Conservation (phyloP, 2,113 vertebrate species). For the Emydura subglobosa region DNA sequence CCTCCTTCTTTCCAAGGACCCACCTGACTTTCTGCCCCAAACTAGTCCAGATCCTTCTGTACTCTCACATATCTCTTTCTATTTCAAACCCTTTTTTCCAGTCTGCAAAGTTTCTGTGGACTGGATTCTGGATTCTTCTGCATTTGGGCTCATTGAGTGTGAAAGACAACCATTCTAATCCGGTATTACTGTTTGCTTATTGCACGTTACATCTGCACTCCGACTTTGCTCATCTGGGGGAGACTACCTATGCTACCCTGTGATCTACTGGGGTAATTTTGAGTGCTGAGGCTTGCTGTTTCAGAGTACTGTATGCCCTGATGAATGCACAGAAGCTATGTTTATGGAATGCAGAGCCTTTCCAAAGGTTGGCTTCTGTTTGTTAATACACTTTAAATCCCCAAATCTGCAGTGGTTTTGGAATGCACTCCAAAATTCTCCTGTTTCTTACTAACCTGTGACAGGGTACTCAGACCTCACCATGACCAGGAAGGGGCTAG, state of each 20-base stretch:
- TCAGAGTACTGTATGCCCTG: neutral
- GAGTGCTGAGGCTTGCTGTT: neutral
- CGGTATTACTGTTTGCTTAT: fast-evolving
- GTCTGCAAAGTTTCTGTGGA: neutral
- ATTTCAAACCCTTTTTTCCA: fast-evolving
- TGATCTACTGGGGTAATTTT: neutral
- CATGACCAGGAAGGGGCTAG: too few species aligned
- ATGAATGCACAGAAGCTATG: neutral
- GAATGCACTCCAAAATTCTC: neutral
- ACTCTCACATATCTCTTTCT: neutral
- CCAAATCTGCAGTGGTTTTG: neutral
- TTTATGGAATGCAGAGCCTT: neutral
- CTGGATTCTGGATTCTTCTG: neutral
- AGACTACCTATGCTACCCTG: fast-evolving
- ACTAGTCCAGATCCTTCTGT: neutral
- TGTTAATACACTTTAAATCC: conserved; percentile 40
- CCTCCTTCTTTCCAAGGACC: neutral
- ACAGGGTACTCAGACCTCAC: neutral
- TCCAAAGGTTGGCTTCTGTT: neutral
- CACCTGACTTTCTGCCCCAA: neutral
- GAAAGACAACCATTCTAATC: fast-evolving
- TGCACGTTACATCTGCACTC: neutral
- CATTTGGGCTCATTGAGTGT: fast-evolving
- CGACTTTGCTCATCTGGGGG: neutral
- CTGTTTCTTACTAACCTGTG: conserved; percentile 14